Evolutionary conservation across 2,113 vertebrate genomes (phyloP).

Genomic region (Polyodon spathula): DNA sequence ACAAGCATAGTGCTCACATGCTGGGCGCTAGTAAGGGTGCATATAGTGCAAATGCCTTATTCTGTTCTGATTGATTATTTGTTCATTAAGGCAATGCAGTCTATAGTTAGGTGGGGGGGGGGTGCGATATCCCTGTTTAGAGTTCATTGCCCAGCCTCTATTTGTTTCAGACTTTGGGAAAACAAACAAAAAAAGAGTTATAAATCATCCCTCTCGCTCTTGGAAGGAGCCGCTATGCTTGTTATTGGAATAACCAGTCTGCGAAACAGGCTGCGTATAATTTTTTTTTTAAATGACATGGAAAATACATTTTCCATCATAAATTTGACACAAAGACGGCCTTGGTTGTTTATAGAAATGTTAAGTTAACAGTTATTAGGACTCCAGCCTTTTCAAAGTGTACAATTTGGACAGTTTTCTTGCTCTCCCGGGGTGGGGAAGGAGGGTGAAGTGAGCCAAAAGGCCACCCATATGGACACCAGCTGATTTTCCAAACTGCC

Average conservation of each 20-base stretch:
- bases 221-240: neutral
- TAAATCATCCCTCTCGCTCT: slow-evolving; percentile 15
- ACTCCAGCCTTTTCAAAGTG: slow-evolving; percentile 32
- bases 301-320: slow-evolving; percentile 36
- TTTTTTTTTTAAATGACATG: slow-evolving; percentile 30
- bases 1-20: too few species aligned
- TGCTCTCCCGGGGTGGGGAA: slow-evolving; percentile 29
- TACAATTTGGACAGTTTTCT: slow-evolving; percentile 41
- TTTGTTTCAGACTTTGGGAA: neutral
- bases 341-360: slow-evolving; percentile 41
- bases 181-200: slow-evolving; percentile 1
- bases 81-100: too few species aligned
- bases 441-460: slow-evolving; percentile 21
- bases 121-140: too few species aligned
- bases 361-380: slow-evolving; percentile 25
- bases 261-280: slow-evolving; percentile 13
- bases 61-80: too few species aligned
- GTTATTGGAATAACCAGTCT: slow-evolving; percentile 13
- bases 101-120: too few species aligned
- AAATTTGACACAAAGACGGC: slow-evolving; percentile 34
- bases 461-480: slow-evolving; percentile 66
- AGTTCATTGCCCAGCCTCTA: neutral
- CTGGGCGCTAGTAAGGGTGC: too few species aligned
- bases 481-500: slow-evolving; percentile 53
- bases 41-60: too few species aligned